Percentiles rank a stretch among this genome's conserved stretches.
These are phyloP conservation scores for Esox masquinongy DNA, from an alignment of 2,797 vertebrate genomes.

Conservation along the genomic window DNA sequence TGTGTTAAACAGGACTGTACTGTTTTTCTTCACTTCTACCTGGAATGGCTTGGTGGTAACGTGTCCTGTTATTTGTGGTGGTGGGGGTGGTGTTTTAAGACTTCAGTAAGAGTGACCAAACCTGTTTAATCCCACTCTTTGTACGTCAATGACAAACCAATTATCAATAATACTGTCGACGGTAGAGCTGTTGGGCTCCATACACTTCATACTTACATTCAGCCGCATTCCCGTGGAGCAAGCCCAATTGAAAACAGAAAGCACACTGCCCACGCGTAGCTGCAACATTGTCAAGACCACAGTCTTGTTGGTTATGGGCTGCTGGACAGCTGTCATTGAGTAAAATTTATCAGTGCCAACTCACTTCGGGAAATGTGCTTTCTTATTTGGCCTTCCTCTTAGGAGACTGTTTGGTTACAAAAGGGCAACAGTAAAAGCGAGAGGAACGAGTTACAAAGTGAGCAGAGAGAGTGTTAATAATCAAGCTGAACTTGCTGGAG, in stretches of 20 bases:
- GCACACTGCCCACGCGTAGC: conserved; percentile 53
- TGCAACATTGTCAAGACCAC: conserved; percentile 61
- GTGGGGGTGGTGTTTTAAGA: conserved; percentile 40
- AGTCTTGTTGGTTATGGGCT: conserved; percentile 37
- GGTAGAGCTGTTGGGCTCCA: conserved; percentile 61
- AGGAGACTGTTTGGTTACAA: conserved; percentile 66
- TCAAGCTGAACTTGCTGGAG: conserved; percentile 58
- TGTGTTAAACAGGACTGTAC: conserved; percentile 30
- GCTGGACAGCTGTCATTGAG: conserved; percentile 46
- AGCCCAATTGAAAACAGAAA: conserved; percentile 51
- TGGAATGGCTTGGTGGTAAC: conserved; percentile 31
- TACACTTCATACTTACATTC: conserved; percentile 84
- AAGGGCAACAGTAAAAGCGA: conserved; percentile 63
- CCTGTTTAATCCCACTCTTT: conserved; percentile 53
- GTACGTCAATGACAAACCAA: conserved; percentile 60
- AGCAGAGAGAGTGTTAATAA: conserved; percentile 60
- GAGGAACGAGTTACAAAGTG: conserved; percentile 53
- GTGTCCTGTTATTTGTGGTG: conserved; percentile 42
- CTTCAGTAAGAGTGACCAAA: conserved; percentile 66
- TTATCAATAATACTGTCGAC: conserved; percentile 80
- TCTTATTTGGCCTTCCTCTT: conserved; percentile 68
- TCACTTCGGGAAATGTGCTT: conserved; percentile 66
- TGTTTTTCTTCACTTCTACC: conserved; percentile 40
- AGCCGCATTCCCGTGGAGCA: conserved; percentile 63
- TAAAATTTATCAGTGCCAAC: conserved; percentile 62